These are phyloP conservation scores for Xestia ashworthii DNA, from an alignment of 2,888 invertebrate genomes.

Conservation along the genomic window DNA sequence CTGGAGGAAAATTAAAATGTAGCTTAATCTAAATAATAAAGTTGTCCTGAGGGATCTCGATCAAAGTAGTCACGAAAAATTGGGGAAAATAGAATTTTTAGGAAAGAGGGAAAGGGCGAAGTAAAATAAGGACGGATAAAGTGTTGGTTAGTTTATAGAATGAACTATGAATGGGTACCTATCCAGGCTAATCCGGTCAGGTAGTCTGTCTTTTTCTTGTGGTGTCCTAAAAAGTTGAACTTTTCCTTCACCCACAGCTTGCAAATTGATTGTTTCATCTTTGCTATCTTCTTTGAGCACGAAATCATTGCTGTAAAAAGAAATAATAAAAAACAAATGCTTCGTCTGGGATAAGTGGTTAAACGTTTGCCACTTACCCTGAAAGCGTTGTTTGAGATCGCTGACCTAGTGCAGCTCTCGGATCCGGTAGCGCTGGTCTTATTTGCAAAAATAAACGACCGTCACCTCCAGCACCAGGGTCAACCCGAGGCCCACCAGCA, in stretches of 20 bases:
- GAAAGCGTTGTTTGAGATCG: constrained; percentile 89
- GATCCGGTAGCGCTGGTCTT: constrained; percentile 85
- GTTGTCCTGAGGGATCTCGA: no score
- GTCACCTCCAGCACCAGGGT: constrained; percentile 81
- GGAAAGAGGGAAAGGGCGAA: not conserved
- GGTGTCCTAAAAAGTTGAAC: constrained; percentile 93
- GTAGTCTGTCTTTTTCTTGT: constrained; percentile 95
- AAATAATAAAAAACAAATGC: not conserved
- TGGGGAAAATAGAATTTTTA: not conserved
- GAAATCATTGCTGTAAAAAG: constrained; percentile 66
- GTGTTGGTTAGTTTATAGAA: not conserved
- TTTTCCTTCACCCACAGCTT: constrained; percentile 92
- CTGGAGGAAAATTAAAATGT: not conserved
- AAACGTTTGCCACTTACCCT: constrained; percentile 72
- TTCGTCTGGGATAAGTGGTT: not conserved
- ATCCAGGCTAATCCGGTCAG: constrained; percentile 97
- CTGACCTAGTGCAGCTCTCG: constrained; percentile 78
- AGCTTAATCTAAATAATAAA: not conserved
- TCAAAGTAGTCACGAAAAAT: no score
- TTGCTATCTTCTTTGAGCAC: constrained; percentile 79
- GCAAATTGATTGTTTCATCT: constrained; percentile 86
- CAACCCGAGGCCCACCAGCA: constrained; percentile 77
- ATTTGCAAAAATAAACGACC: constrained; percentile 86
- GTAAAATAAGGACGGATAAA: not conserved
- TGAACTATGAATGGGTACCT: constrained; percentile 81